Evolutionary conservation across 2,113 vertebrate genomes (phyloP), one percentile per base, ranked within the genome.

Genomic region (Tetrax tetrax): DNA sequence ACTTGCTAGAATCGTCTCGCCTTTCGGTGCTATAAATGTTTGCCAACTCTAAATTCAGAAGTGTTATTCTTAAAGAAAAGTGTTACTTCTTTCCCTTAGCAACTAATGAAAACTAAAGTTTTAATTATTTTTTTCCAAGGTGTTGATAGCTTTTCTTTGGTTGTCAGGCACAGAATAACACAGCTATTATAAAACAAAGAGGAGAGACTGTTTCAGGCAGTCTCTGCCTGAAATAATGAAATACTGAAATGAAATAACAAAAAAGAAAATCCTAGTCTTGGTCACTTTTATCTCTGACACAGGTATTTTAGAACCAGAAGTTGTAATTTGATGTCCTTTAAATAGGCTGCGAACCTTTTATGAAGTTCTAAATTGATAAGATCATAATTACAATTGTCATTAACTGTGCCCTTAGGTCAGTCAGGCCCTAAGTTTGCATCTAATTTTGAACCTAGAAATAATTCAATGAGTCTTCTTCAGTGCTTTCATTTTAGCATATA

Each of bases 371-470:
- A 6, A 21, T 85, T 82, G 70, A 72, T 92, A 95, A 87, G 41
- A 87, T 95, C 87, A 19, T 87, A 76, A 93, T 96, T 84, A 85
- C 6, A 9, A 29, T 84, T 87, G 87, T 74, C 89, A 31, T 90
- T 93, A 91, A 82, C 61, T 77, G 81, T 94, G 70, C 92, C 96
- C 91, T 92, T 68, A 92, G 86, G 90, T 96, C 68, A 92, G 22
- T 64, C 61, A 91, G 81, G 37, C 70, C 17, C 70, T 57, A 82
- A 38, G 35, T 77, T 83, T 57, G 35, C 69, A 53, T 90, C 72
- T 68, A 14, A 50, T 64, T 94, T 90, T 47, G 25, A 78, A 53
- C 61, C 48, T 13, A 72, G 38, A 57, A 84, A 20, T 71, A 82
- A 78, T 64, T 71, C 15, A 3, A 12, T 24, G 53, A 29, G 11